Evolutionary conservation across 1,140 invertebrate genomes (phyloP), one percentile per base, ranked within the genome.

Genomic region (Bradysia coprophila): DNA sequence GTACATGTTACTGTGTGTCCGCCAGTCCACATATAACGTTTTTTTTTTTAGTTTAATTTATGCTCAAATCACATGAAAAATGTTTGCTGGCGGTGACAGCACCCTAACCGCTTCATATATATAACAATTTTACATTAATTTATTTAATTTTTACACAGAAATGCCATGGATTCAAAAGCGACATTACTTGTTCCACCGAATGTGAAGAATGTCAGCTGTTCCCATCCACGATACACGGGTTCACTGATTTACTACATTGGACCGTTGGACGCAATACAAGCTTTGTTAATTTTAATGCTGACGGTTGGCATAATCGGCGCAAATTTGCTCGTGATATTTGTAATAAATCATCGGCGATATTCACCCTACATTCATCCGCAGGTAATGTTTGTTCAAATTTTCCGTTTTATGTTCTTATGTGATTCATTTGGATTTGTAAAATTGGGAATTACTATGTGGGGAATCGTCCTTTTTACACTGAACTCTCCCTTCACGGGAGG

Each of bases 351-450:
- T 56, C 66, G 78, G 19, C 66, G 78, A 42, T 87, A 85, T 57
- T 74, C 77, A 45, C 82, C 81, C 55, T 85, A 83, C 55, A 85
- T 87, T 47, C 80, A 84, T 57, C 77, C 81, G 51, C 82, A 86
- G 78, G 81, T 86, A 61, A 61, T 48, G 43, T 31, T 10, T 28
- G 10, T 21, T 31, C 21, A 20, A 24, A 24, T 16, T 40, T 34
- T 10, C 10, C n/a, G n/a, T 40, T 40, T n/a, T n/a, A n/a, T n/a
- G n/a, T n/a, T n/a, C n/a, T n/a, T n/a, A n/a, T n/a, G n/a, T n/a
- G n/a, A n/a, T n/a, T n/a, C n/a, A n/a, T n/a, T n/a, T n/a, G n/a
- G n/a, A n/a, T n/a, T 28, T 31, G 6, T 36, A 15, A 8, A 8
- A 4, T 39, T 39, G 8, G 8, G 18, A 39, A 39, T 6, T 19